Base-by-base conservation (phyloP, 2,797 vertebrate species). In the Cyprinodon diabolis region DNA sequence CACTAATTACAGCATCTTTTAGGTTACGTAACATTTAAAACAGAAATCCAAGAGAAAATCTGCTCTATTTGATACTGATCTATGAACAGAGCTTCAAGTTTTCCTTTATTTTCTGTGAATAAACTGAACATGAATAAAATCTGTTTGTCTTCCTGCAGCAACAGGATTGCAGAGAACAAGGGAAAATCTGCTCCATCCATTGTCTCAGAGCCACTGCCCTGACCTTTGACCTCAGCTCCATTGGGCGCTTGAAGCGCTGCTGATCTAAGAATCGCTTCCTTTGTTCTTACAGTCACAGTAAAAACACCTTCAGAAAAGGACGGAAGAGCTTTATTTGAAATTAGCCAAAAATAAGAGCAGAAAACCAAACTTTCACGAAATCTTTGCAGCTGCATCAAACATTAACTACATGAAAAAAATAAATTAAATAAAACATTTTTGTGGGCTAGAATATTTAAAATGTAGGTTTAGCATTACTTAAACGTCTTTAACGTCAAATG, bases 201-300 rank as follows among this genome's bases (percentile, higher is more conserved):
- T 90, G 86, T 89, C 84, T 81, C 75, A 81, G 80, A 83, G 83
- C 77, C 83, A 85, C 81, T 77, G 84, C 77, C 68, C 81, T 80
- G 89, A 92, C 87, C 81, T 91, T 77, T 89, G 84, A 91, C 90
- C 88, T 74, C 71, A 35, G 77, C 76, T 87, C 84, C 86, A 84
- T 82, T 83, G 88, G 83, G 40, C 63, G 65, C 76, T 76, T 81
- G 85, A 76, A 76, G 84, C 49, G 0, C 73, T 76, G 85, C 76
- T 81, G 86, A 83, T 84, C 19, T 13, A 79, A 75, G 62, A 78
- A 74, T 72, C 66, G 72, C 77, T 81, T 52, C 17, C 40, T 74
- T 62, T 84, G 74, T 74, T 80, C 70, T 74, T 55, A 74, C 65
- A 37, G n/a, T 78, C 67, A 11, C 73, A 81, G 55, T 76, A 74